Percentiles rank a stretch among this genome's conserved stretches.
Conservation (phyloP, 2,797 vertebrate species). For the Sternarchorhynchus goeldii region DNA sequence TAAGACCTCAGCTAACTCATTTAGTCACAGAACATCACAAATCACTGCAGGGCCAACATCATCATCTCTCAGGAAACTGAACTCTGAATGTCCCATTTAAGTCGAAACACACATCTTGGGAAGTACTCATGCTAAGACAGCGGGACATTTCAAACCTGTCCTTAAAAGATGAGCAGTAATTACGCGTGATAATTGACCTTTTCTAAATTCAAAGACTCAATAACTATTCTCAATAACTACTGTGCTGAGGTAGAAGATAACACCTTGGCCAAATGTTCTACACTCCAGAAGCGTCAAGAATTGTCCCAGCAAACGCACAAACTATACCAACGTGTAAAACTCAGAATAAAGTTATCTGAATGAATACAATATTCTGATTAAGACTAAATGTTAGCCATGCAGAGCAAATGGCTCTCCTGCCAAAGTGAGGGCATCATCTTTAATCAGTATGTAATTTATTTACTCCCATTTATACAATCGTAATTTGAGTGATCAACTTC, state of each 20-base stretch:
- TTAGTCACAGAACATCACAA: no score
- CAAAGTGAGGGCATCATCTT: constrained; percentile 74
- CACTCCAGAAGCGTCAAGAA: constrained; percentile 5
- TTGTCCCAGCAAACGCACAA: constrained; percentile 20
- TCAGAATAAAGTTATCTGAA: constrained; percentile 62
- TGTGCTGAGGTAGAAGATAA: constrained; percentile 37
- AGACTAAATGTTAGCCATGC: constrained; percentile 66
- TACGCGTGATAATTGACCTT: constrained; percentile 34
- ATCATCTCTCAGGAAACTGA: no score
- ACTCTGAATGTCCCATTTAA: constrained; percentile 18
- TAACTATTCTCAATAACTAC: constrained; percentile 45
- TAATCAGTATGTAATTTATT: constrained; percentile 77
- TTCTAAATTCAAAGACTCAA: constrained; percentile 48
- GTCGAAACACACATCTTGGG: constrained; percentile 20
- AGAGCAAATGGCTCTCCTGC: constrained; percentile 67
- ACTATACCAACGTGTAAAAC: constrained; percentile 47
- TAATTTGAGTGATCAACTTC: constrained; percentile 76
- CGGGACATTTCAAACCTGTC: constrained; percentile 17
- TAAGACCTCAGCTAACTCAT: no score
- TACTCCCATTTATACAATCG: constrained; percentile 73
- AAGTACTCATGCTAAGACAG: constrained; percentile 21
- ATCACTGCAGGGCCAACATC: no score
- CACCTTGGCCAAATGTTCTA: constrained; percentile 14
- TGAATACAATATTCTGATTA: constrained; percentile 68
- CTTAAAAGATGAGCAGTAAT: constrained; percentile 26